Evolutionary conservation across 2,113 vertebrate genomes (phyloP), one percentile per base, ranked within the genome.

Genomic region (Rafetus swinhoei): DNA sequence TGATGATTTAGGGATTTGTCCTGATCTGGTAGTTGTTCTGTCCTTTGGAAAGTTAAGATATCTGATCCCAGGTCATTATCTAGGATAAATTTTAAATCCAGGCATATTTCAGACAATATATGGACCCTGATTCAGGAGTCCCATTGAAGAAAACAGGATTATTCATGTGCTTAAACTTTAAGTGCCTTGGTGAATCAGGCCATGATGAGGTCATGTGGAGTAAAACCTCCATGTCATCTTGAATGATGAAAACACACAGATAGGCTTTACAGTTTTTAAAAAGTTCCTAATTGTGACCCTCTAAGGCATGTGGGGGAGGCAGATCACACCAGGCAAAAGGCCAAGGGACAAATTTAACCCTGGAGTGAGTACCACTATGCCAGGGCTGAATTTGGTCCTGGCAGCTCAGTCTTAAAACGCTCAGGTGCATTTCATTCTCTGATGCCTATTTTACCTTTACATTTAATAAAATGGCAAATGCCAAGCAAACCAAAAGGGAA

Each of bases 1-100:
- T 98, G 98, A 98, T 98, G 98, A 98, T 97, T 89, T 92, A 92
- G 95, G 91, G 91, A 76, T 95, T 98, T 97, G 92, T 96, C 84
- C 91, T 82, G 88, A 93, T 94, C 95, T 95, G 93, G 81, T 95
- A 97, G 94, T 96, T 96, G 84, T 97, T 96, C 92, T 95, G 92
- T 90, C 93, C 95, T 96, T 91, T 94, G 93, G 85, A 95, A 92
- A 93, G 62, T 29, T 80, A n/a, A 96, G 95, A 94, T 76, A 56
- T 77, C 56, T 15, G 56, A 90, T 87, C 92, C 90, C 79, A 80
- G 84, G 82, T 22, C 3, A 82, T 93, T 82, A 87, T 77, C 93
- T 89, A 29, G 79, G 92, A 95, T 29, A 35, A 94, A 89, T 93
- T 92, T 86, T 89, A 92, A 79, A 82, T 82, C 76, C 35, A 92